These are phyloP conservation scores for Leucophenga varia DNA, from an alignment of 1,140 invertebrate species.

Conservation along the genomic window DNA sequence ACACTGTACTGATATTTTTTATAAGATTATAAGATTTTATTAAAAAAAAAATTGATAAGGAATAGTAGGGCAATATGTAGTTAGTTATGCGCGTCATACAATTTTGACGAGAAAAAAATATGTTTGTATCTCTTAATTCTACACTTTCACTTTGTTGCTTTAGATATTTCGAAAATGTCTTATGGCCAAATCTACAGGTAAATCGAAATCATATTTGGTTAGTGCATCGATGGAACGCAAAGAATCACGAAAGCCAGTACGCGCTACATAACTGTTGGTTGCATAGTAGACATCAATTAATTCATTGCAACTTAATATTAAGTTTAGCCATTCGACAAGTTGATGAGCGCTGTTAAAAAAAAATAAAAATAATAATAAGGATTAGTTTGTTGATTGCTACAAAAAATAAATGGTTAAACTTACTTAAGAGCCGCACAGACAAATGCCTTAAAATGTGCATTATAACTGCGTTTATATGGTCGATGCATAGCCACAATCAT, in stretches of 20 bases:
- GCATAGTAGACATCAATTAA: slow-evolving; percentile 89
- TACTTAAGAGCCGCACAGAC: slow-evolving; percentile 94
- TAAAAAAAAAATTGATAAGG: too few species aligned
- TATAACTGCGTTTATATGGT: slow-evolving; percentile 88
- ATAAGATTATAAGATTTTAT: too few species aligned
- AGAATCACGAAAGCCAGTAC: slow-evolving; percentile 97
- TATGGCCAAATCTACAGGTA: slow-evolving; percentile 93
- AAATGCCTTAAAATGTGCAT: slow-evolving; percentile 98
- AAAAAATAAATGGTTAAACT: slow-evolving; percentile 60
- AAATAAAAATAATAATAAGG: slow-evolving; percentile 45
- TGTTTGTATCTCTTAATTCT: too few species aligned
- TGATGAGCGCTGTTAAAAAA: slow-evolving; percentile 72
- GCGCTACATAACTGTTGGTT: slow-evolving; percentile 91
- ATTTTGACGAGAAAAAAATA: too few species aligned
- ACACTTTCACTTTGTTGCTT: too few species aligned
- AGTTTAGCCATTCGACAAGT: slow-evolving; percentile 88
- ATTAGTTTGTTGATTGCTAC: too few species aligned
- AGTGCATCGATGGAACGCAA: slow-evolving; percentile 87
- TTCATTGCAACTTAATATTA: slow-evolving; percentile 87
- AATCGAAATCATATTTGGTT: slow-evolving; percentile 83
- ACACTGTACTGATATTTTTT: too few species aligned
- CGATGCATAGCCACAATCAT: slow-evolving; percentile 89
- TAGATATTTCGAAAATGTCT: slow-evolving; percentile 92
- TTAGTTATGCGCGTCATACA: too few species aligned
- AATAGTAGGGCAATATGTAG: too few species aligned